These are phyloP conservation scores for Leptodactylus fuscus DNA, from an alignment of 2,113 vertebrate species.

Conservation along the genomic window DNA sequence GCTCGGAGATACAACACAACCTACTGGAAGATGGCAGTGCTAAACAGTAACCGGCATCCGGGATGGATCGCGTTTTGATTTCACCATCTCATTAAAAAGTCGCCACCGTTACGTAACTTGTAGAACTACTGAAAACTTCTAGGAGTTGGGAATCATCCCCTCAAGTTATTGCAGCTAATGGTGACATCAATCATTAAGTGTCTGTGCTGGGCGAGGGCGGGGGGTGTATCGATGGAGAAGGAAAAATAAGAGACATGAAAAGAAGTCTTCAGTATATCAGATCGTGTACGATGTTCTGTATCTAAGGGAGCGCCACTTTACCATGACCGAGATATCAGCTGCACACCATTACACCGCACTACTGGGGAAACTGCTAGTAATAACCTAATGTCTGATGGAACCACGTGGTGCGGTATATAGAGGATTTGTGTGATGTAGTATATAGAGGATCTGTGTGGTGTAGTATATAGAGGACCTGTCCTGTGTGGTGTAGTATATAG, in stretches of 20 bases:
- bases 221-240: neutral
- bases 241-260: neutral
- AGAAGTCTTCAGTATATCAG: neutral
- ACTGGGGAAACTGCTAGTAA: neutral
- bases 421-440: neutral
- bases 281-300: too few species aligned
- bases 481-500: too few species aligned
- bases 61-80: neutral
- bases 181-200: slow-evolving; percentile 16
- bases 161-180: slow-evolving; percentile 17
- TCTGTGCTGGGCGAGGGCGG: neutral
- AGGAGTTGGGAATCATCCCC: slow-evolving; percentile 4
- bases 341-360: neutral
- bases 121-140: neutral
- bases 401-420: neutral
- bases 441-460: neutral
- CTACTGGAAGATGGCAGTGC: slow-evolving; percentile 12
- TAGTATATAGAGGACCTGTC: too few species aligned
- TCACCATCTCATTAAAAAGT: slow-evolving; percentile 13
- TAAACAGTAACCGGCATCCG: neutral
- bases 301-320: too few species aligned
- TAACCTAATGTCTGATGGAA: too few species aligned
- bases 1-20: slow-evolving; percentile 12
- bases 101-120: neutral
- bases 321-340: neutral